A percentile compares a stretch with the other conserved stretches of the same genome.
phyloP scores from a whole-genome alignment of 2,888 invertebrate genomes.

The Epinotia ramella region DNA sequence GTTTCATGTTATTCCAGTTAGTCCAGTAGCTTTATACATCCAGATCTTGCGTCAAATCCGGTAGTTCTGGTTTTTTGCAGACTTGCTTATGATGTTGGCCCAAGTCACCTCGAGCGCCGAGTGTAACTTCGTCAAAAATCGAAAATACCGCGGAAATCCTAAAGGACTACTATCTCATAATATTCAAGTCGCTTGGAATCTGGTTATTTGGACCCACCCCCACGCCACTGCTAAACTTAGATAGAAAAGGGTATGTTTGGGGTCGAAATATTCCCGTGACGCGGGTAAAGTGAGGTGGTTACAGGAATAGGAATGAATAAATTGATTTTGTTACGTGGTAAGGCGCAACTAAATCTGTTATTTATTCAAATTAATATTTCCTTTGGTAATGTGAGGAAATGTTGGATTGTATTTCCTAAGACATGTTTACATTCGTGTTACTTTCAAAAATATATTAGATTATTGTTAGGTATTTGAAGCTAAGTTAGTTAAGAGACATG shows the following conservation, averaged over 20 bases:
- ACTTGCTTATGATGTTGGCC: no score
- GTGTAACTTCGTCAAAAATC: no score
- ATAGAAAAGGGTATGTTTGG: not conserved
- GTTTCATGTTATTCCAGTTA: no score
- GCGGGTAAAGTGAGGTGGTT: not conserved
- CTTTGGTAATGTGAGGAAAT: not conserved
- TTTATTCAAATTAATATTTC: conserved; percentile 2
- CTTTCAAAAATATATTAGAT: no score
- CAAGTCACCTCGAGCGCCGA: no score
- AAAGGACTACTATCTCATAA: not conserved
- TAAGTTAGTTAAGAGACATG: no score
- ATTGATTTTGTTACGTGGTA: not conserved
- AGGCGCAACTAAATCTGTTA: not conserved
- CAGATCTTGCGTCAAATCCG: no score
- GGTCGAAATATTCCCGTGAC: conserved; percentile 4
- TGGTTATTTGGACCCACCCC: not conserved
- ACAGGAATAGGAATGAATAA: not conserved
- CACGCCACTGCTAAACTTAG: not conserved
- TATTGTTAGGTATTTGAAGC: no score
- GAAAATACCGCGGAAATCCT: no score
- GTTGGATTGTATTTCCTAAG: not conserved
- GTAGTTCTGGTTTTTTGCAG: no score
- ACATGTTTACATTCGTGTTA: not conserved
- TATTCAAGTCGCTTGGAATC: not conserved
- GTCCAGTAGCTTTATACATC: no score